Conservation (phyloP, 1,140 invertebrate species). For the Calosoma granatense region DNA sequence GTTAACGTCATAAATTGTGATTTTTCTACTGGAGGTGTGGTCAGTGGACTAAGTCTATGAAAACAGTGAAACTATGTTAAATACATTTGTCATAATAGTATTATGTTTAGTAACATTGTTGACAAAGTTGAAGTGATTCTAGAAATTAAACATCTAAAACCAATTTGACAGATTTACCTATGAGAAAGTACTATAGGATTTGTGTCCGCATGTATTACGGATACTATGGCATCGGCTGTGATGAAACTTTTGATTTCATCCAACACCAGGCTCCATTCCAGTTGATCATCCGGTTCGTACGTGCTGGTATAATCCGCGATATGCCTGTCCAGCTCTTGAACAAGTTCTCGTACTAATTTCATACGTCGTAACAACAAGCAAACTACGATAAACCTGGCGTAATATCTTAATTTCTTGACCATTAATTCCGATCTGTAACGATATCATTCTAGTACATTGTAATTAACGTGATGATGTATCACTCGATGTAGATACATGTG, state of each 20-base stretch:
- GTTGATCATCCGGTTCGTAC: constrained; percentile 92
- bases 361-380: constrained; percentile 90
- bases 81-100: background rate
- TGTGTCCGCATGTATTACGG: constrained; percentile 77
- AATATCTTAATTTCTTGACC: constrained; percentile 96
- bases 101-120: constrained; percentile 2
- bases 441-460: no score
- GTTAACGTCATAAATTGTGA: constrained; percentile 75
- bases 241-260: constrained; percentile 94
- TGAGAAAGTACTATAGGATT: constrained; percentile 74
- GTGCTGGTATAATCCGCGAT: constrained; percentile 90
- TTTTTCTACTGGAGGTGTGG: constrained; percentile 79
- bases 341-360: constrained; percentile 85
- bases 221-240: constrained; percentile 81
- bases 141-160: background rate
- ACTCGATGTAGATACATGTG: no score
- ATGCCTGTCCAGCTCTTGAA: constrained; percentile 82
- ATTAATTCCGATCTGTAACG: constrained; percentile 74
- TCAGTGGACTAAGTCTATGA: constrained; percentile 72
- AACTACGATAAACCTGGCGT: constrained; percentile 93
- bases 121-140: background rate
- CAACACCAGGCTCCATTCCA: constrained; percentile 90
- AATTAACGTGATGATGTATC: background rate
- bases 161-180: constrained; percentile 42
- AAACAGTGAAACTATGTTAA: constrained; percentile 23